These are phyloP conservation scores for Gobionotothen gibberifrons DNA, from an alignment of 2,797 vertebrate genomes.

Conservation along the genomic window DNA sequence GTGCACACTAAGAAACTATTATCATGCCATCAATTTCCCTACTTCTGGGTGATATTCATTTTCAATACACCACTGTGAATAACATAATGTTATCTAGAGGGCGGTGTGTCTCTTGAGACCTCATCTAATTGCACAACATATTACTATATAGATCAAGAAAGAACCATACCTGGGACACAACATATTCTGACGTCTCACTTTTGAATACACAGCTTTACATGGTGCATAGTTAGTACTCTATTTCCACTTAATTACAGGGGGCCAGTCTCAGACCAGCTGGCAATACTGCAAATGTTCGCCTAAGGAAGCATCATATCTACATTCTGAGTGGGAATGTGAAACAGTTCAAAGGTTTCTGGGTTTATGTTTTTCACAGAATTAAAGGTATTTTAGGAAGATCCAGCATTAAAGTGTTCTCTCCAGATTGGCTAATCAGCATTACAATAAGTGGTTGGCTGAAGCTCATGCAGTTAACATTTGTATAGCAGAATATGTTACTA, in stretches of 20 bases:
- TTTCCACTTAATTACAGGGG: slow-evolving; percentile 21
- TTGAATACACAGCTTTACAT: slow-evolving; percentile 12
- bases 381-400: slow-evolving; percentile 22
- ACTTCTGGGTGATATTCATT: background rate
- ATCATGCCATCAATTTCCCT: background rate
- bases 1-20: background rate
- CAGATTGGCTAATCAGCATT: slow-evolving; percentile 31
- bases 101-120: background rate
- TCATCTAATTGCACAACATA: background rate
- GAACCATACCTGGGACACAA: background rate
- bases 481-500: background rate
- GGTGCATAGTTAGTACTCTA: background rate
- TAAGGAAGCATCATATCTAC: slow-evolving; percentile 21
- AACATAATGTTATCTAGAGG: background rate
- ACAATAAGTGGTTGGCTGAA: slow-evolving; percentile 14
- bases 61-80: background rate
- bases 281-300: slow-evolving; percentile 35
- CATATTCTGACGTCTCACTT: background rate
- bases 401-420: slow-evolving; percentile 20
- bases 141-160: background rate
- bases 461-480: background rate
- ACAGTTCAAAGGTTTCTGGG: slow-evolving; percentile 29
- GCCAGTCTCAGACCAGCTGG: slow-evolving; percentile 41
- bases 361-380: slow-evolving; percentile 35
- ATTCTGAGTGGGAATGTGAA: slow-evolving; percentile 23